Percentiles rank a stretch among this genome's conserved stretches.
Conservation (phyloP, 2,113 vertebrate genomes). For the Amblyornis subalaris region DNA sequence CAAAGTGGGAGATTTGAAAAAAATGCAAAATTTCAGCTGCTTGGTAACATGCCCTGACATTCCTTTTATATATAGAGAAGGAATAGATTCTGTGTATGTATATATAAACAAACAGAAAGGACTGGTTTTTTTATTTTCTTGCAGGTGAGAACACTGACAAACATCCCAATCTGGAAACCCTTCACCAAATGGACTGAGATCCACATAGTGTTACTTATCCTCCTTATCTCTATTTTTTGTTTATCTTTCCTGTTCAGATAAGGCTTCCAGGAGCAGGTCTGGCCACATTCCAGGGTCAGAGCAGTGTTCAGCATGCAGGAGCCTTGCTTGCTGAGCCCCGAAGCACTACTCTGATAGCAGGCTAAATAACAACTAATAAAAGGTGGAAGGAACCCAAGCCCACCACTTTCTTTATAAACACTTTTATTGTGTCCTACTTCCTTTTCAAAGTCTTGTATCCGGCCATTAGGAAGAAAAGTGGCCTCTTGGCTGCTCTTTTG, state of each 20-base stretch:
- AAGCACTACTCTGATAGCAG: rapidly evolving
- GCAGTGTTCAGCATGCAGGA: rapidly evolving
- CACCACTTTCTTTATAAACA: not conserved
- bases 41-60: not conserved
- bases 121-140: not conserved
- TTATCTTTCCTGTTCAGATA: not conserved
- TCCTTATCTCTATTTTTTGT: not conserved
- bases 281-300: not conserved
- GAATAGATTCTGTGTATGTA: not conserved
- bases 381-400: not conserved
- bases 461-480: not conserved
- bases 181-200: not conserved
- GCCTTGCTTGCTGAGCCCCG: not conserved
- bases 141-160: not conserved
- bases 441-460: not conserved
- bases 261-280: not conserved
- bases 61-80: not conserved
- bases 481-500: not conserved
- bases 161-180: not conserved
- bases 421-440: not conserved
- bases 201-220: not conserved
- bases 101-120: not conserved
- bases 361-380: not conserved
- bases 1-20: not conserved
- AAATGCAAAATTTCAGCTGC: not conserved